Base-by-base conservation (phyloP, 2,888 invertebrate genomes). In the Disparrhopalites patrizii region DNA sequence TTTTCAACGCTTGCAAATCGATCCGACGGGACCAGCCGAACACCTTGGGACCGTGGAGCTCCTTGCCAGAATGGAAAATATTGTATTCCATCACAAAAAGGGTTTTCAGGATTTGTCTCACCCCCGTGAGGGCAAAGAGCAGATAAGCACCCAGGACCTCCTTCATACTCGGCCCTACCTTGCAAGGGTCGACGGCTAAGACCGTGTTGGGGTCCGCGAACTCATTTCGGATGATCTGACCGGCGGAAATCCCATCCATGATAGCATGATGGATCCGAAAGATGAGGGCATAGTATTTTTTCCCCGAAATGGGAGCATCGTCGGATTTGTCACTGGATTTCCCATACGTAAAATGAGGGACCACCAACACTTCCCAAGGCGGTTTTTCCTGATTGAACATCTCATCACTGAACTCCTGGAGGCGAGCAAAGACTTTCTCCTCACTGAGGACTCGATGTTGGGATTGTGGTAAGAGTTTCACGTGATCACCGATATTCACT, bases 231-330 rank as follows among this genome's bases (percentile, higher is more conserved):
- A 71, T 66, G 1, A 67, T 62, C 58, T 71, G 70, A 54, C 71
- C 71, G 3, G 73, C 73, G 10, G 65, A 65, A 51, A 73, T 71
- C 3, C 73, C 73, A 64, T 73, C 73, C 73, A 73, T 71, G 25
- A 71, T 65, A 38, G 66, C 66, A 50, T 73, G 73, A 60, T 73
- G 71, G 67, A 73, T 69, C 20, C 71, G 66, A 31, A 71, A 71
- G 30, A 73, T 68, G 18, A 73, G 66, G 4, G 68, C 73, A 30
- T 73, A 73, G 51, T 71, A 64, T 27, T 54, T 60, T 38, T 60
- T 36, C 3, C 15, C 5, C 5, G 8, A 8, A 30, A 8, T 27
- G 20, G 7, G 20, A 10, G 51, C 15, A 10, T 36, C 15, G 7
- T 10, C 15, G 7, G 36, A 36, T 36, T 10, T 15, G 15, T 36